phyloP scores from a whole-genome alignment of 2,888 invertebrate species.

The Ctenicera cuprea region DNA sequence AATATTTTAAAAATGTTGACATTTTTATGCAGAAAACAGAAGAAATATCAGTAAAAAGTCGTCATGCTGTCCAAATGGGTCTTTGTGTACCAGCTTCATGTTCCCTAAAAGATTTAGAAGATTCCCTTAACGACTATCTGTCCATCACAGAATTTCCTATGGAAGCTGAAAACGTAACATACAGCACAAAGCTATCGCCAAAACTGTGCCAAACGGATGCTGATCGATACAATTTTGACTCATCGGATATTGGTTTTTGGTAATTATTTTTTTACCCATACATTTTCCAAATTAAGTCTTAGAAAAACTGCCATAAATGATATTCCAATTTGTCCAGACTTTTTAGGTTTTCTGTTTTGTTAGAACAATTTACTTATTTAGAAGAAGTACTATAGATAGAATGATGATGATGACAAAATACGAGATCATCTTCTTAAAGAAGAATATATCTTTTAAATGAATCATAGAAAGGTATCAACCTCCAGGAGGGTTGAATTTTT shows the following conservation, averaged over 20 bases:
- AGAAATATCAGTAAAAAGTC: slow-evolving; percentile 66
- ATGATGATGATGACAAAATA: too few species aligned
- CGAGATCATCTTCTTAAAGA: too few species aligned
- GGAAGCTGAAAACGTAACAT: slow-evolving; percentile 61
- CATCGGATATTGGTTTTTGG: slow-evolving; percentile 69
- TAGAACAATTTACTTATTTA: too few species aligned
- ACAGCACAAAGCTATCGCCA: slow-evolving; percentile 67
- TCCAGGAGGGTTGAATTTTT: too few species aligned
- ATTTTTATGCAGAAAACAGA: slow-evolving; percentile 54
- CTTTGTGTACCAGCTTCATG: slow-evolving; percentile 70
- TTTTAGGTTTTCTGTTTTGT: too few species aligned
- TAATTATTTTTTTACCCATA: slow-evolving; percentile 56
- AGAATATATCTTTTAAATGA: too few species aligned
- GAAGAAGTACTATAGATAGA: too few species aligned
- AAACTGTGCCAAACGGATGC: slow-evolving; percentile 65
- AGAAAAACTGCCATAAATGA: neutral
- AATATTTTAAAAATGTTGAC: too few species aligned
- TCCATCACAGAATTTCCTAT: slow-evolving; percentile 63
- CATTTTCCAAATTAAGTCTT: slow-evolving; percentile 4
- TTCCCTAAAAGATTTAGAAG: slow-evolving; percentile 63
- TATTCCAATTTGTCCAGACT: too few species aligned
- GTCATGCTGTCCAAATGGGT: slow-evolving; percentile 66
- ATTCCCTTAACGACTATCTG: slow-evolving; percentile 63
- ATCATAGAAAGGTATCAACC: too few species aligned
- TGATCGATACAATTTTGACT: slow-evolving; percentile 61